Percentiles rank a stretch among this genome's conserved stretches.
These are phyloP conservation scores for Tetragonula carbonaria DNA, from an alignment of 2,888 invertebrate genomes.

Conservation along the genomic window DNA sequence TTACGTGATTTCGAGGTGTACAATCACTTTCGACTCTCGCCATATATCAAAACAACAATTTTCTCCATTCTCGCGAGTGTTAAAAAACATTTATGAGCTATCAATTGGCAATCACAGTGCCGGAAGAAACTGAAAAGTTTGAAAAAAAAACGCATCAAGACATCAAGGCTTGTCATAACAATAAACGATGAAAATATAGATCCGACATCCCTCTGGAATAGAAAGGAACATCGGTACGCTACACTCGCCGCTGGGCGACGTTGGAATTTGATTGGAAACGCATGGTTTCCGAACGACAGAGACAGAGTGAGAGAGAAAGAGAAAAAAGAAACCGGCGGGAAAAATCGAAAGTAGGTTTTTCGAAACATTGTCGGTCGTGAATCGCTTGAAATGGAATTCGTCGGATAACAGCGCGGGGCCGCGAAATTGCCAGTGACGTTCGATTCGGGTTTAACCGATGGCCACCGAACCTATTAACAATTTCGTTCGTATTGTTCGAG, in stretches of 20 bases:
- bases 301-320: too few relatives aligned
- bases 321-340: neutral
- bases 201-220: neutral
- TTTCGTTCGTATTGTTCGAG: constrained; percentile 36
- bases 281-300: neutral
- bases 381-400: constrained; percentile 24
- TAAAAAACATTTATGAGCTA: too few relatives aligned
- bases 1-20: too few relatives aligned
- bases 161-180: neutral
- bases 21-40: too few relatives aligned
- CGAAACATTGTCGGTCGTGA: constrained; percentile 21
- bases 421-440: constrained; percentile 26
- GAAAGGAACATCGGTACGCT: neutral
- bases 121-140: neutral
- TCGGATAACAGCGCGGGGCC: neutral
- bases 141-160: neutral
- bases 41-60: neutral
- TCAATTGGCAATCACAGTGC: neutral
- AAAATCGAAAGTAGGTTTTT: constrained; percentile 3
- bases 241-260: neutral
- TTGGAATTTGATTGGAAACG: constrained; percentile 4
- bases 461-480: constrained; percentile 48
- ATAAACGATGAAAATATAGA: neutral
- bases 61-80: neutral
- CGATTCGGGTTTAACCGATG: constrained; percentile 42